These are phyloP conservation scores for Pedicia rivosa DNA, from an alignment of 2,888 invertebrate genomes.

Conservation along the genomic window DNA sequence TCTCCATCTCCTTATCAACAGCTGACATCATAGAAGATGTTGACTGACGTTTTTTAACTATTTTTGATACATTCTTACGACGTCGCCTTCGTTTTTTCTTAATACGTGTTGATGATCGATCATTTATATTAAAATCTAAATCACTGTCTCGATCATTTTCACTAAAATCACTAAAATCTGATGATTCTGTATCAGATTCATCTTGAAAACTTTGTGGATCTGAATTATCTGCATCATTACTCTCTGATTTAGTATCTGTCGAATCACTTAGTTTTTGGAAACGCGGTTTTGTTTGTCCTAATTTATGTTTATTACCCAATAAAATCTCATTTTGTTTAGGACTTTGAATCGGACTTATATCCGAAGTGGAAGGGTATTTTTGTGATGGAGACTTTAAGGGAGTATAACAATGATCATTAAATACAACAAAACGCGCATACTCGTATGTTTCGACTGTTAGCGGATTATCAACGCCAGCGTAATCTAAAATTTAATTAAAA, in stretches of 20 bases:
- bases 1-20: conserved; percentile 10
- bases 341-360: conserved; percentile 14
- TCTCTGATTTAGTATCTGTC: conserved; percentile 5
- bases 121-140: conserved; percentile 44
- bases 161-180: conserved; percentile 21
- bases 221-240: conserved; percentile 10
- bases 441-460: conserved; percentile 23
- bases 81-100: conserved; percentile 11
- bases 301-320: conserved; percentile 16
- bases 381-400: conserved; percentile 48
- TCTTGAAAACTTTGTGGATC: conserved; percentile 11
- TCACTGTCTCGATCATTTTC: conserved; percentile 44
- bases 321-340: conserved; percentile 16
- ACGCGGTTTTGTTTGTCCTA: conserved; percentile 16
- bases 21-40: conserved; percentile 20
- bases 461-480: conserved; percentile 24
- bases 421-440: conserved; percentile 34
- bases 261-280: conserved; percentile 5
- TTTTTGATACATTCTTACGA: conserved; percentile 15
- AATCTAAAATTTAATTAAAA: conserved; percentile 16
- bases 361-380: conserved; percentile 16
- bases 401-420: conserved; percentile 72
- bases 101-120: conserved; percentile 17
- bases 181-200: conserved; percentile 13
- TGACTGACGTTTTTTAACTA: conserved; percentile 10